A percentile compares a stretch with the other conserved stretches of the same genome.
These are phyloP conservation scores for Orycteropus afer DNA, from an alignment of 2,113 vertebrate genomes.

Conservation along the genomic window DNA sequence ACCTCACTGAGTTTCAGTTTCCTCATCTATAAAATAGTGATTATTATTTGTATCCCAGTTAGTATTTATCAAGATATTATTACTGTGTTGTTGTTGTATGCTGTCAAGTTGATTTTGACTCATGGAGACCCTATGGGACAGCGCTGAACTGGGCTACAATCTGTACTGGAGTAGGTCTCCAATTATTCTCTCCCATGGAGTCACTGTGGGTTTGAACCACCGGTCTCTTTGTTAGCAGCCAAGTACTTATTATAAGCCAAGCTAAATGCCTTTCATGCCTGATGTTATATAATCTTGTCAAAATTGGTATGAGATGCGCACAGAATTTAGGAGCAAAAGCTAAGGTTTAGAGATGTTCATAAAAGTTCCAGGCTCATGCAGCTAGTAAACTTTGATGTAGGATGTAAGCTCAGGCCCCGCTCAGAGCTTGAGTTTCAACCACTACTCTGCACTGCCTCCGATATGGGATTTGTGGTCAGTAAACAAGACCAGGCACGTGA, in stretches of 20 bases:
- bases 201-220: neutral
- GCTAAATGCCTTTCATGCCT: neutral
- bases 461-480: neutral
- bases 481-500: neutral
- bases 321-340: neutral
- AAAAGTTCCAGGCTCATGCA: too few species aligned
- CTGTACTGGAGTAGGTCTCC: neutral
- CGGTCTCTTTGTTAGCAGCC: neutral
- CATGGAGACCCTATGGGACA: neutral
- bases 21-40: neutral
- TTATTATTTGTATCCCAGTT: neutral
- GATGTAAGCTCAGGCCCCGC: neutral
- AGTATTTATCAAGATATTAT: neutral
- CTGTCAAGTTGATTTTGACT: neutral
- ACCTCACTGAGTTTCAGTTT: neutral
- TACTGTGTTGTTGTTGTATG: neutral
- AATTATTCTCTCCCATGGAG: neutral
- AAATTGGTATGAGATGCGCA: neutral
- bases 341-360: neutral
- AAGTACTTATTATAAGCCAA: neutral
- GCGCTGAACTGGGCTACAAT: neutral
- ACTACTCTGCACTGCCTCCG: neutral
- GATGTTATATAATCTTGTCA: neutral
- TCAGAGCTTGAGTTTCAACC: neutral
- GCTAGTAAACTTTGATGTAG: accelerated